These are phyloP conservation scores for Drosophila biarmipes DNA, from an alignment of 1,140 invertebrate species.

Conservation along the genomic window DNA sequence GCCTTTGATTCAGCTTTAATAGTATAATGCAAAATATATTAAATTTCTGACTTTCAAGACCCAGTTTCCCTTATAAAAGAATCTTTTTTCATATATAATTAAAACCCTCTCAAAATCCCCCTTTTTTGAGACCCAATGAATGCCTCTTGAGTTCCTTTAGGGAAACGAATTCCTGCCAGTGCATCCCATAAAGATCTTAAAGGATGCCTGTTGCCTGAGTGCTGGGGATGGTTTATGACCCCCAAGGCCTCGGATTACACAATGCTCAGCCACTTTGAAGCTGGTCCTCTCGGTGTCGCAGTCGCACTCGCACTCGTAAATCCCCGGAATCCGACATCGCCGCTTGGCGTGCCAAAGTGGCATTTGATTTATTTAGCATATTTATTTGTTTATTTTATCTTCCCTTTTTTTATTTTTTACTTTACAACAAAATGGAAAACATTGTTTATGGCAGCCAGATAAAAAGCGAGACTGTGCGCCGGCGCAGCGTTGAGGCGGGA, in stretches of 20 bases:
- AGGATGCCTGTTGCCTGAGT: slow-evolving; percentile 14
- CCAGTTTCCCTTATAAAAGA: too few relatives aligned
- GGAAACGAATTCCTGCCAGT: background rate
- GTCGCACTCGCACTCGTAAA: slow-evolving; percentile 26
- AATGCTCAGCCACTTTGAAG: slow-evolving; percentile 25
- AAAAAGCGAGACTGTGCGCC: slow-evolving; percentile 37
- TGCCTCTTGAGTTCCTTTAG: background rate
- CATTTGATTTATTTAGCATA: slow-evolving; percentile 58
- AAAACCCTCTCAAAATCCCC: background rate
- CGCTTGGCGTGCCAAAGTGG: slow-evolving; percentile 36
- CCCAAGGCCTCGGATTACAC: slow-evolving; percentile 67
- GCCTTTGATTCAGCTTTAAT: too few relatives aligned
- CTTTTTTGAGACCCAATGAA: background rate
- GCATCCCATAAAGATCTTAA: slow-evolving; percentile 22
- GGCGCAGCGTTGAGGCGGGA: slow-evolving; percentile 34
- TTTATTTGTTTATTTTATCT: slow-evolving; percentile 30
- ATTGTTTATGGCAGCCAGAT: slow-evolving; percentile 61
- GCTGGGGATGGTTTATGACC: slow-evolving; percentile 53
- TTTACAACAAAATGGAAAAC: slow-evolving; percentile 42
- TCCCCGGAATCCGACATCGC: slow-evolving; percentile 3
- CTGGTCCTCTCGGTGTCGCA: slow-evolving; percentile 7
- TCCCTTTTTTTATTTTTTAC: slow-evolving; percentile 2
- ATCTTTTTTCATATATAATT: background rate
- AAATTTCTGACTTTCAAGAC: too few relatives aligned
- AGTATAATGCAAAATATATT: too few relatives aligned